phyloP scores from a whole-genome alignment of 2,113 vertebrate species.

The Antennarius striatus region DNA sequence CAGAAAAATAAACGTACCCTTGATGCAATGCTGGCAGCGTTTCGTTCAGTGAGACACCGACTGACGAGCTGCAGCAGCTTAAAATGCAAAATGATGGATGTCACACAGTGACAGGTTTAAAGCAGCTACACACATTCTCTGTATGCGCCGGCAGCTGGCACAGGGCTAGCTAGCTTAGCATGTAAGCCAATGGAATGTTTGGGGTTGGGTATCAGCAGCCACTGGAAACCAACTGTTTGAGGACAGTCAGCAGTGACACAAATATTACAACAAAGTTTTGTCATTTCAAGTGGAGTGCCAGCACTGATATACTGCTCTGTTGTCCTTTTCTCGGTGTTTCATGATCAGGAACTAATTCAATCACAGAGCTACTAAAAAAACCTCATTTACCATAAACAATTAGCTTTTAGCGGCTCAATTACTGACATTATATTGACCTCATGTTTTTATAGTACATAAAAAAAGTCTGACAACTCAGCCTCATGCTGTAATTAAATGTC shows the following conservation, averaged over 20 bases:
- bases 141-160: constrained; percentile 60
- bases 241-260: constrained; percentile 30
- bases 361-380: not conserved
- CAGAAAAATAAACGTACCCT: constrained; percentile 38
- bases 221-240: constrained; percentile 49
- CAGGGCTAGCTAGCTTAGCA: constrained; percentile 37
- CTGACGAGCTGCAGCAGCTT: constrained; percentile 75
- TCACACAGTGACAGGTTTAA: constrained; percentile 95
- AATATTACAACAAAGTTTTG: not conserved
- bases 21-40: constrained; percentile 52
- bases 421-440: constrained; percentile 22
- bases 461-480: constrained; percentile 1
- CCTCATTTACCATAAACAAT: not conserved
- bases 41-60: constrained; percentile 74
- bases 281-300: constrained; percentile 32
- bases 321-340: not conserved
- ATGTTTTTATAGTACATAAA: constrained; percentile 5
- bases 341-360: constrained; percentile 22
- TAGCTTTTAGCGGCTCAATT: constrained; percentile 18
- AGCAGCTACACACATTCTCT: constrained; percentile 76
- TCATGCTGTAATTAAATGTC: constrained; percentile 11
- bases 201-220: constrained; percentile 26
- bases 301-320: not conserved
- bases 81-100: constrained; percentile 77
- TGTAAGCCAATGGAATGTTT: constrained; percentile 69